Conservation (phyloP, 2,797 vertebrate species). For the Channallabes apus region DNA sequence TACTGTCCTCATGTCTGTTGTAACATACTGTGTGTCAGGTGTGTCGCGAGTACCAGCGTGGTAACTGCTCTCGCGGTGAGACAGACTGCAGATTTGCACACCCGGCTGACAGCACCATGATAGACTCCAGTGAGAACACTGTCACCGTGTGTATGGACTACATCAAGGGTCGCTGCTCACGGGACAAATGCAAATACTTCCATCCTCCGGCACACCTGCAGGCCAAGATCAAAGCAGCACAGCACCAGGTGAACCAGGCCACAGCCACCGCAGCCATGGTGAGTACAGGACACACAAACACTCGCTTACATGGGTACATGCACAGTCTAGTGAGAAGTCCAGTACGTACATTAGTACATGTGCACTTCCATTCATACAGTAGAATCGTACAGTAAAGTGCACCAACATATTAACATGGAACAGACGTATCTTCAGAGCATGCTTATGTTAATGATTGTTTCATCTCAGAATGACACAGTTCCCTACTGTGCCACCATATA, state of each 20-base stretch:
- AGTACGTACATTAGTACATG: neutral
- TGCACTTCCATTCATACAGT: neutral
- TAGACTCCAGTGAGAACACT: constrained; percentile 97
- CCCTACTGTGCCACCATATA: constrained; percentile 23
- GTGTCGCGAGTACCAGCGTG: constrained; percentile 96
- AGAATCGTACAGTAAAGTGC: neutral
- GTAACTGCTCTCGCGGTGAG: constrained; percentile 95
- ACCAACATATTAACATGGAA: neutral
- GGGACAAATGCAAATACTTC: constrained; percentile 99
- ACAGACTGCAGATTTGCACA: constrained; percentile 96
- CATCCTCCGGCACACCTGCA: constrained; percentile 97
- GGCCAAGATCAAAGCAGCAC: constrained; percentile 99
- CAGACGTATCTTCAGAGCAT: neutral
- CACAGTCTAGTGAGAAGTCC: neutral
- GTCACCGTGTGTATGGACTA: constrained; percentile 99
- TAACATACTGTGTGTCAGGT: constrained; percentile 73
- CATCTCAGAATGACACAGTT: constrained; percentile 7
- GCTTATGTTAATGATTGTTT: constrained; percentile 16
- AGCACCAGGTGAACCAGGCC: constrained; percentile 99
- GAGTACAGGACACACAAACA: constrained; percentile 65
- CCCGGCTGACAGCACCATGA: constrained; percentile 96
- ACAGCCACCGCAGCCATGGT: constrained; percentile 97
- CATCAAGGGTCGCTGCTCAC: constrained; percentile 97
- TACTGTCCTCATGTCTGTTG: neutral
- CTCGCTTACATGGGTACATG: constrained; percentile 3